A percentile compares a stretch with the other conserved stretches of the same genome.
phyloP scores from a whole-genome alignment of 2,888 invertebrate species.

The Nasonovia ribisnigri region DNA sequence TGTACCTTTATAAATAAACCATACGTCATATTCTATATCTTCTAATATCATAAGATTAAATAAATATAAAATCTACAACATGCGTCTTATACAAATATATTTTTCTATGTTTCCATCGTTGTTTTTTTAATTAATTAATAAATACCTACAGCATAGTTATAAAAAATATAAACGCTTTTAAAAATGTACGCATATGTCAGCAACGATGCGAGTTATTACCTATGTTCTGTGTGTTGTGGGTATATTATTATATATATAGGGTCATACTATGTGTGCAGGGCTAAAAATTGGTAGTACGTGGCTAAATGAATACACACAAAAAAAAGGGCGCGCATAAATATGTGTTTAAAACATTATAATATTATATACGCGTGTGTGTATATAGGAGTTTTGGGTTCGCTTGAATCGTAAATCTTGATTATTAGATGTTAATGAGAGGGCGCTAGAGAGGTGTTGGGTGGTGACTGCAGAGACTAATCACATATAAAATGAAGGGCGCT shows the following conservation, averaged over 20 bases:
- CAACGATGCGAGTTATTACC: background rate
- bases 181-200: background rate
- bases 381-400: background rate
- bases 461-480: constrained; percentile 54
- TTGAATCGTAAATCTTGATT: constrained; percentile 59
- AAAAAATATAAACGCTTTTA: background rate
- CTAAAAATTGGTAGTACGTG: constrained; percentile 10
- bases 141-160: background rate
- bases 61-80: background rate
- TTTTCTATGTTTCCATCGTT: background rate
- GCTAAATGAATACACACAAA: constrained; percentile 31
- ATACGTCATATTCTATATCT: background rate
- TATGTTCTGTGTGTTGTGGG: background rate
- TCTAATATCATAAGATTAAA: background rate
- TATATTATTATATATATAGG: too few relatives aligned
- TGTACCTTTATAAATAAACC: background rate
- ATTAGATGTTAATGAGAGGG: constrained; percentile 53
- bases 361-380: background rate
- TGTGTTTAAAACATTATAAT: constrained; percentile 27
- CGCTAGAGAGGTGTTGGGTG: constrained; percentile 28
- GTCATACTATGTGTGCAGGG: background rate
- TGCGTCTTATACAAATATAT: background rate
- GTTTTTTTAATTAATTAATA: background rate
- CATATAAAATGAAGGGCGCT: constrained; percentile 53
- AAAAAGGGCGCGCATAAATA: constrained; percentile 28